Evolutionary conservation across 2,113 vertebrate species (phyloP).

Genomic region (Sinosuthora webbiana): DNA sequence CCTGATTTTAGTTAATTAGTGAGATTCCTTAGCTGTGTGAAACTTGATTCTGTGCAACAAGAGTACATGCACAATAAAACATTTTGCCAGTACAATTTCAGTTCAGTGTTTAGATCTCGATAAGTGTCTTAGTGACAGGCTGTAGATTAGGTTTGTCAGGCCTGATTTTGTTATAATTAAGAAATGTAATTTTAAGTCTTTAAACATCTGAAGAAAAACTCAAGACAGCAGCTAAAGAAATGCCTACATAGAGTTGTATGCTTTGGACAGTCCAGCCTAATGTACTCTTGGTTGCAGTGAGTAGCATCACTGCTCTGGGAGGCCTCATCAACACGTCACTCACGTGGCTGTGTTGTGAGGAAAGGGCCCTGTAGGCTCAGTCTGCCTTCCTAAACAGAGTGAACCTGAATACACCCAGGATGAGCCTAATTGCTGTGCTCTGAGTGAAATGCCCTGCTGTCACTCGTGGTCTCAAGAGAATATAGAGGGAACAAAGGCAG

Average conservation of each 20-base stretch:
- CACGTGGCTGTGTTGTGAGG: neutral
- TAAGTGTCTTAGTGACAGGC: neutral
- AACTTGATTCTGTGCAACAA: neutral
- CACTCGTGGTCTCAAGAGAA: neutral
- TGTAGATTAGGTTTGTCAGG: neutral
- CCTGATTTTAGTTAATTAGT: neutral
- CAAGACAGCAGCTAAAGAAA: neutral
- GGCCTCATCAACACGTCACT: neutral
- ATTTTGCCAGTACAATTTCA: neutral
- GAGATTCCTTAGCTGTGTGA: neutral
- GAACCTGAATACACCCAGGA: neutral
- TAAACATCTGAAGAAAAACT: neutral
- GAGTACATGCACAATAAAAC: accelerated
- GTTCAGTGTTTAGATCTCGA: neutral
- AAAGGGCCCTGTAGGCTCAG: neutral
- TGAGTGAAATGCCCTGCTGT: neutral
- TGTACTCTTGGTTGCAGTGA: neutral
- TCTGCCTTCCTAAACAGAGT: neutral
- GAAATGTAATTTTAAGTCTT: neutral
- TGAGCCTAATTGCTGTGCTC: neutral
- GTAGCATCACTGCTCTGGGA: neutral
- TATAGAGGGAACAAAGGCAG: neutral
- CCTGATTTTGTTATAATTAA: neutral
- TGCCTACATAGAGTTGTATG: neutral
- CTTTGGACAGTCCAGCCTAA: neutral